Evolutionary conservation across 2,888 invertebrate genomes (phyloP), one percentile per base, ranked within the genome.

Genomic region (Folsomia candida): DNA sequence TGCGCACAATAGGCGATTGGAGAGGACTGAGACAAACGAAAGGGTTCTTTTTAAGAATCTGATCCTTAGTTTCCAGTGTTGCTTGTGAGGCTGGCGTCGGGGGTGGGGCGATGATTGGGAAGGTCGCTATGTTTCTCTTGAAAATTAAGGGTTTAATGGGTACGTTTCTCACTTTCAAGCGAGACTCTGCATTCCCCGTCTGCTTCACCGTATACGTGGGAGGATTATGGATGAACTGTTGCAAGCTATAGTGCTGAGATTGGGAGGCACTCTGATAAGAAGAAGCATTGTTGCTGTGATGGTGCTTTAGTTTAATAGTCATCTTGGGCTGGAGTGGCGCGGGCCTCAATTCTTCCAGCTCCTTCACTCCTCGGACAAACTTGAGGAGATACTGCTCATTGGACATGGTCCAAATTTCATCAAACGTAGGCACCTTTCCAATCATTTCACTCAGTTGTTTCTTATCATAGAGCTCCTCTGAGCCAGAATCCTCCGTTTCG

Each of bases 401-500:
- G 1, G 74, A 67, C 67, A 77, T 76, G 14, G 66, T 68, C 80
- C 80, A 80, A n/a, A 77, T 58, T 51, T 71, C 73, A 51, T 80
- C 76, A 3, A 73, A 29, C 0, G 54, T 69, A 6, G 74, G 72
- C 54, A 72, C 26, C 24, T 54, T 69, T 2, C 69, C 72, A 51
- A 78, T 72, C 0, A 74, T 67, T 57, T 77, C 76, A 6, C 66
- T 69, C 27, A 78, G 59, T 59, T 80, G 80, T 54, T 71, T 71
- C 25, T 71, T 66, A 24, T 75, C 73, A 64, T 77, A 79, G 27
- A 71, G 37, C 51, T 76, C 78, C 66, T 80, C 80, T 2, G 77
- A 75, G 0, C 75, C 78, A 22, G 80, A 79, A 20, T 79, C 79
- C 6, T 90, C 89, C 0, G 93, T 93, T 79, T 93, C 92, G 65